These are phyloP conservation scores for Oreonectes daqikongensis DNA, from an alignment of 2,797 vertebrate species.

Conservation along the genomic window DNA sequence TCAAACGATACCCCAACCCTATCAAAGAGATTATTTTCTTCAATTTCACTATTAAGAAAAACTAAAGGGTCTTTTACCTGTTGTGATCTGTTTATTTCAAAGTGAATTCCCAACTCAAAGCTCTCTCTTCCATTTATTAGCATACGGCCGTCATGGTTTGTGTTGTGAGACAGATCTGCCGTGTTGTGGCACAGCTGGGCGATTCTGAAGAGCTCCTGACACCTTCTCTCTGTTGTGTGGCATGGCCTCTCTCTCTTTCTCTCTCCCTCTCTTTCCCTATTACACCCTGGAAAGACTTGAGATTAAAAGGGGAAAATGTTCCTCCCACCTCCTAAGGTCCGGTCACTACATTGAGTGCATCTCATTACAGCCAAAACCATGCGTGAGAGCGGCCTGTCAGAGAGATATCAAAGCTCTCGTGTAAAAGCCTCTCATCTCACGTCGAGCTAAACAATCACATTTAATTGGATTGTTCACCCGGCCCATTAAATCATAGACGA, in stretches of 20 bases:
- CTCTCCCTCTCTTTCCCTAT: slow-evolving; percentile 6
- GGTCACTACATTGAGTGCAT: slow-evolving; percentile 55
- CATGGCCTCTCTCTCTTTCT: background rate
- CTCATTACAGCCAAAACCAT: slow-evolving; percentile 63
- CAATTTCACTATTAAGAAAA: background rate
- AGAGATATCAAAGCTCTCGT: slow-evolving; percentile 58
- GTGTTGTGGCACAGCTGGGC: slow-evolving; percentile 68
- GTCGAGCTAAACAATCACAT: slow-evolving; percentile 66
- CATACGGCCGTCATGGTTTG: slow-evolving; percentile 58
- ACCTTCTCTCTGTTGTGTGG: slow-evolving; percentile 42
- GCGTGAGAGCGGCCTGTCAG: slow-evolving; percentile 48
- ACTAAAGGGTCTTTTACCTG: background rate
- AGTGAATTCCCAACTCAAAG: no score
- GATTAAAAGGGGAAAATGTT: slow-evolving; percentile 36
- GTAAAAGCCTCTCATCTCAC: slow-evolving; percentile 52
- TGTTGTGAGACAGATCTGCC: no score
- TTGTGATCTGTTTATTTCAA: background rate
- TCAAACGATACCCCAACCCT: no score
- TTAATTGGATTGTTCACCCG: slow-evolving; percentile 72
- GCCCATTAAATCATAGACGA: slow-evolving; percentile 70
- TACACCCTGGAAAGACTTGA: slow-evolving; percentile 49
- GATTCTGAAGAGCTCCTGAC: slow-evolving; percentile 60
- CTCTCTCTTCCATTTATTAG: slow-evolving; percentile 63
- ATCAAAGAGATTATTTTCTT: background rate
- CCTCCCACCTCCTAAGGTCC: slow-evolving; percentile 45